Conservation (phyloP, 2,113 vertebrate genomes). For the Datnioides undecimradiatus region DNA sequence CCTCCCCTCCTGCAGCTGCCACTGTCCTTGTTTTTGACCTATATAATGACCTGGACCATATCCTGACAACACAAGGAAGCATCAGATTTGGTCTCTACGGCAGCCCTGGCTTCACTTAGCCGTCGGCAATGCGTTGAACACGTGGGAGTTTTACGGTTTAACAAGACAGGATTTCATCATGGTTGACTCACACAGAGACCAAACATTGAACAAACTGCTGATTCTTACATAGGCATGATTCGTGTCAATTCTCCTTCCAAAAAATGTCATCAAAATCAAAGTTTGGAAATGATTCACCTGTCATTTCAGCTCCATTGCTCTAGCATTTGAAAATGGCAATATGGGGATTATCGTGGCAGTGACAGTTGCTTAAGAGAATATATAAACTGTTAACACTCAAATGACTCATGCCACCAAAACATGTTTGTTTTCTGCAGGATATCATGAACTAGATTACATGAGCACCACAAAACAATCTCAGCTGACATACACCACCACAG, state of each 20-base stretch:
- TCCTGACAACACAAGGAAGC: conserved; percentile 53
- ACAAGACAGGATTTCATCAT: conserved; percentile 31
- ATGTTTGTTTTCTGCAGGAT: conserved; percentile 41
- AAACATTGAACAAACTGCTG: conserved; percentile 1
- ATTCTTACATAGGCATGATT: conserved; percentile 25
- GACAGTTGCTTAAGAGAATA: conserved; percentile 40
- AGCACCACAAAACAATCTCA: conserved; percentile 20
- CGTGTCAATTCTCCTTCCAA: conserved; percentile 15
- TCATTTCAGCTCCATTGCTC: conserved; percentile 26
- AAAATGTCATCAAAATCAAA: neutral
- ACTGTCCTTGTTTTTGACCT: conserved; percentile 70
- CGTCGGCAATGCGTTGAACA: conserved; percentile 26
- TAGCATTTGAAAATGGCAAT: conserved; percentile 29
- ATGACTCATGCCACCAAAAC: conserved; percentile 41
- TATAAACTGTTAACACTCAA: conserved; percentile 25
- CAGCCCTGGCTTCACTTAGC: conserved; percentile 18
- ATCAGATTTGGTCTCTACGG: conserved; percentile 28
- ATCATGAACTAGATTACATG: conserved; percentile 44
- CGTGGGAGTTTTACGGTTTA: conserved; percentile 38
- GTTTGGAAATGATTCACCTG: conserved; percentile 19
- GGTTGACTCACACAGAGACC: conserved; percentile 32
- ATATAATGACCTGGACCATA: conserved; percentile 64
- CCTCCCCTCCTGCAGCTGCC: conserved; percentile 44
- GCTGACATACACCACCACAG: conserved; percentile 13
- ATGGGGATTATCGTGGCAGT: neutral